phyloP scores from a whole-genome alignment of 2,797 vertebrate species.

The Hemitrygon akajei region DNA sequence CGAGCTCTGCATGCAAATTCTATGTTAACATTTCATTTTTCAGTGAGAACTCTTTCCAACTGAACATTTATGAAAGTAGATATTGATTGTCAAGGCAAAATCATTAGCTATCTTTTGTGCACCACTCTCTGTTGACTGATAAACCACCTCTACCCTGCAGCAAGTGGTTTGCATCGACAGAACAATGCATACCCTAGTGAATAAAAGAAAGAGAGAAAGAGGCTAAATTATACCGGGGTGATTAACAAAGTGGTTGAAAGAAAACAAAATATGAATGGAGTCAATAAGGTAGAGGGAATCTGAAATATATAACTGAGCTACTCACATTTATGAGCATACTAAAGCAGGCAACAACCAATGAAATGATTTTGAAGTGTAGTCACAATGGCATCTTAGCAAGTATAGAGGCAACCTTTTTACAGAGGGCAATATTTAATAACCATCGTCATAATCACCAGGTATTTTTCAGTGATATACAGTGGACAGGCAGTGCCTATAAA shows the following conservation, averaged over 20 bases:
- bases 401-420: too few species aligned
- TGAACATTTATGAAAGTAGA: neutral
- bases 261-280: too few species aligned
- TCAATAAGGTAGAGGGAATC: neutral
- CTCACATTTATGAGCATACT: too few species aligned
- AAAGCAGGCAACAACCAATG: too few species aligned
- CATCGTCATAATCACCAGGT: neutral
- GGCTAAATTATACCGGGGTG: neutral
- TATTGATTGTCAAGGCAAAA: neutral
- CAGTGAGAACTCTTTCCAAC: neutral
- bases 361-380: too few species aligned
- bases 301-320: too few species aligned
- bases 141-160: neutral
- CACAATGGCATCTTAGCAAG: too few species aligned
- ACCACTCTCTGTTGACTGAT: neutral
- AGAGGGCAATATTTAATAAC: neutral
- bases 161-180: neutral
- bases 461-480: too few species aligned
- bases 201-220: neutral
- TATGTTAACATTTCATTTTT: conserved; percentile 18
- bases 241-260: neutral
- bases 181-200: neutral
- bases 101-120: conserved; percentile 5
- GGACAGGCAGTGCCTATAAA: too few species aligned
- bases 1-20: neutral